These are phyloP conservation scores for Phacellophora camtschatica DNA, from an alignment of 30 jellyfish, hydroid and myxozoan genomes.

Conservation along the genomic window DNA sequence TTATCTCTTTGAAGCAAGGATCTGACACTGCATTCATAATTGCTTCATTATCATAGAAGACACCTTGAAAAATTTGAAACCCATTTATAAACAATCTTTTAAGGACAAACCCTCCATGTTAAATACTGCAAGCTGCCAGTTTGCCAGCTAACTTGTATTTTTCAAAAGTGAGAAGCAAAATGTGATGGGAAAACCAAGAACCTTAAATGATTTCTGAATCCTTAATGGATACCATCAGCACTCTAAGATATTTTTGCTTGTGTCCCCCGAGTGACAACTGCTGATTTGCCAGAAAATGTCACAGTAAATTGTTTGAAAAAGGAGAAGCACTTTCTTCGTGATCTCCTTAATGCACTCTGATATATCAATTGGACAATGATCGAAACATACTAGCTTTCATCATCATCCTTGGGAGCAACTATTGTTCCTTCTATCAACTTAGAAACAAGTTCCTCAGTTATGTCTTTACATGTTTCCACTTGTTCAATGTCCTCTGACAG, in stretches of 20 bases:
- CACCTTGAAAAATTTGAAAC: constrained; percentile 7
- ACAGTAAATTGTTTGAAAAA: constrained; percentile 17
- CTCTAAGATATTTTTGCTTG: constrained; percentile 5
- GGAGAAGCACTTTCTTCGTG: constrained; percentile 1
- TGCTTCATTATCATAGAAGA: constrained; percentile 17
- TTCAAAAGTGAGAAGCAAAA: background rate
- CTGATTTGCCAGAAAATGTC: constrained; percentile 36
- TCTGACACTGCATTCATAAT: constrained; percentile 21
- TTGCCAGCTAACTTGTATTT: constrained; percentile 48
- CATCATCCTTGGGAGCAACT: constrained; percentile 26
- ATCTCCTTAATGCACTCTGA: constrained; percentile 29
- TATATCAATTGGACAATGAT: constrained; percentile 23
- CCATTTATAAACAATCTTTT: constrained; percentile 15
- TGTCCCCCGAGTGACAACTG: constrained; percentile 30
- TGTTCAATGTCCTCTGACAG: constrained; percentile 4
- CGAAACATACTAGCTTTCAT: constrained; percentile 24
- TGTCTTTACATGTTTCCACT: background rate
- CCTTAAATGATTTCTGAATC: constrained; percentile 33
- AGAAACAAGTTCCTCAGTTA: constrained; percentile 14
- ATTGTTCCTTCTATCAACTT: constrained; percentile 10
- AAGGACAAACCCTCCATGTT: constrained; percentile 53
- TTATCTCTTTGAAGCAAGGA: constrained; percentile 3
- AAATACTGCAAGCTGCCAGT: constrained; percentile 37
- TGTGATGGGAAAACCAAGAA: constrained; percentile 38
- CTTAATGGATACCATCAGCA: constrained; percentile 12